phyloP scores from a whole-genome alignment of 2,113 vertebrate species.

The Malurus alboscapulatus region DNA sequence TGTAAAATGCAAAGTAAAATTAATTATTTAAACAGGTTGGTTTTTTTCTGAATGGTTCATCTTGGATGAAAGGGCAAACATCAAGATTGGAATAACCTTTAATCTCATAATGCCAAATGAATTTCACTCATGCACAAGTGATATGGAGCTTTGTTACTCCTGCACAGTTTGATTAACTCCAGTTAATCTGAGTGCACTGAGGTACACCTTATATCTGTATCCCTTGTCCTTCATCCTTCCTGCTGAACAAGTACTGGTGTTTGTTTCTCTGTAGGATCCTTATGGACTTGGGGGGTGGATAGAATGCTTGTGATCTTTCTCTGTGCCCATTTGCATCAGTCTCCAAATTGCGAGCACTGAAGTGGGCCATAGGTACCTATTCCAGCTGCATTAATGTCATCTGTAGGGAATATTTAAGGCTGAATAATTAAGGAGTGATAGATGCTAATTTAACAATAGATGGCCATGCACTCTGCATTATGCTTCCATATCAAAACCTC shows the following conservation, averaged over 20 bases:
- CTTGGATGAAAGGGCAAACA: not conserved
- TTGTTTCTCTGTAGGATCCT: not conserved
- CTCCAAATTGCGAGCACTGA: not conserved
- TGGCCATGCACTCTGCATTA: not conserved
- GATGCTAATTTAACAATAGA: slow-evolving; percentile 27
- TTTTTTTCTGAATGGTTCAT: not conserved
- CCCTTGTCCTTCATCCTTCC: not conserved
- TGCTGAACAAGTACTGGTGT: not conserved
- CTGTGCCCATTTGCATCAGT: not conserved
- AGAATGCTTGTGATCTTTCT: not conserved
- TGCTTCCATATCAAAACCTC: not conserved
- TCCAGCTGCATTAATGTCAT: not conserved
- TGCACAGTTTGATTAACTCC: not conserved
- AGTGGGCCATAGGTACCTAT: not conserved
- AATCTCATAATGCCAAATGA: not conserved
- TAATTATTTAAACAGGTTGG: not conserved
- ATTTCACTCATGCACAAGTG: not conserved
- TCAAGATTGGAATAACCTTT: not conserved
- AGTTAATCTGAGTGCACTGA: not conserved
- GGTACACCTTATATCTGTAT: not conserved
- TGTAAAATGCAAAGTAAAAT: not conserved
- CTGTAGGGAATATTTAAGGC: not conserved
- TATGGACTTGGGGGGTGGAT: not conserved
- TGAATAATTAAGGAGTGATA: slow-evolving; percentile 32
- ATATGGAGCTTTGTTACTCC: not conserved